Percentiles rank a stretch among this genome's conserved stretches.
Evolutionary conservation across 1,140 invertebrate species (phyloP).

Genomic region (Drosophila melanogaster): Release_6_plus_ISO1_MT NC_004354.4:12958501-12959000

Average conservation of each 20-base stretch:
- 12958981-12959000: slow-evolving; percentile 19
- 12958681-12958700: background rate
- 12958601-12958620: background rate
- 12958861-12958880: too few species aligned
- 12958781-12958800: background rate
- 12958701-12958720: too few species aligned
- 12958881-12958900: too few species aligned
- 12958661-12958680: background rate
- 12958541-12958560: slow-evolving; percentile 1
- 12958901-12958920: too few species aligned
- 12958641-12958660: background rate
- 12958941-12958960: slow-evolving; percentile 1
- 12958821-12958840: too few species aligned
- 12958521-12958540: slow-evolving; percentile 30
- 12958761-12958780: background rate
- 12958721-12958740: background rate
- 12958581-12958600: background rate
- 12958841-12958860: too few species aligned
- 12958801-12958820: too few species aligned
- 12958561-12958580: slow-evolving; percentile 5
- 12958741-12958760: background rate
- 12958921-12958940: too few species aligned
- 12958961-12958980: background rate
- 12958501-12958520: slow-evolving; percentile 6
- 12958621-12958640: background rate